phyloP scores from a whole-genome alignment of 2,113 vertebrate species.

The Hypomesus transpacificus region DNA sequence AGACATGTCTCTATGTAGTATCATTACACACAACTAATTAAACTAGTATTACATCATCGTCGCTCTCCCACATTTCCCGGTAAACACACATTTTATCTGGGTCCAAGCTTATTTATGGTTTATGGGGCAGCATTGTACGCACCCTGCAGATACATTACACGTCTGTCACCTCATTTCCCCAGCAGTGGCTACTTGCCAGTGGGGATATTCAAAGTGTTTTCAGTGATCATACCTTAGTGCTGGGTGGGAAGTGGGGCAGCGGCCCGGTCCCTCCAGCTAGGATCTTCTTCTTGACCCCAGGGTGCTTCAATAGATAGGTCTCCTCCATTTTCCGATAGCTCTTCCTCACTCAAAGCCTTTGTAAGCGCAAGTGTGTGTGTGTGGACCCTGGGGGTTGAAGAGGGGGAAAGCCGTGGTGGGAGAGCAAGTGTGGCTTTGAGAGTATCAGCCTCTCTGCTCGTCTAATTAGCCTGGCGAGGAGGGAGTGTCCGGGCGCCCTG shows the following conservation, averaged over 20 bases:
- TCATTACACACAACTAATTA: conserved; percentile 25
- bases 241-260: conserved; percentile 76
- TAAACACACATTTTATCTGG: no score
- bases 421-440: background rate
- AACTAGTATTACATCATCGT: background rate
- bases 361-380: background rate
- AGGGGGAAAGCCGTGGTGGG: background rate
- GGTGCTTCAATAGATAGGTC: conserved; percentile 73
- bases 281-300: conserved; percentile 83
- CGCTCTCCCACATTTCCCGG: background rate
- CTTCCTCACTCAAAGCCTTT: background rate
- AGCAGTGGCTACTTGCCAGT: no score
- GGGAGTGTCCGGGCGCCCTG: conserved; percentile 35
- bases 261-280: conserved; percentile 76
- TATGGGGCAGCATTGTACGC: no score
- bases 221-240: conserved; percentile 74
- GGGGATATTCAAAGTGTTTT: no score
- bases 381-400: background rate
- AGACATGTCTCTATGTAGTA: conserved; percentile 5
- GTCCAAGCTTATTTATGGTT: no score
- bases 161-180: no score
- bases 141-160: no score
- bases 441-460: background rate
- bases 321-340: conserved; percentile 71
- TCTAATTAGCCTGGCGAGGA: conserved; percentile 20